Conservation (phyloP, 2,113 vertebrate species). For the Gulo gulo region DNA sequence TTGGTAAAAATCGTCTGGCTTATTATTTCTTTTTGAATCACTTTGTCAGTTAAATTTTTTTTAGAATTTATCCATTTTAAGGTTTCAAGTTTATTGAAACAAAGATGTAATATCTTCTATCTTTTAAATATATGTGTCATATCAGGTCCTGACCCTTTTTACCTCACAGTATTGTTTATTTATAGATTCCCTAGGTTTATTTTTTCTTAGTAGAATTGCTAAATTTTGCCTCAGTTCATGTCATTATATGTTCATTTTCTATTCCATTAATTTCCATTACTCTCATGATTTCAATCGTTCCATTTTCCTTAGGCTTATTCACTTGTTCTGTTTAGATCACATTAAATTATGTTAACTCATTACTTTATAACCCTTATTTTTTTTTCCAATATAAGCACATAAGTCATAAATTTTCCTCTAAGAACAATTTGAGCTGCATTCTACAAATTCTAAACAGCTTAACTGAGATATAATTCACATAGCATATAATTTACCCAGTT, state of each 20-base stretch:
- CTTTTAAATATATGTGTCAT: background rate
- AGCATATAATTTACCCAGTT: background rate
- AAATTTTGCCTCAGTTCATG: background rate
- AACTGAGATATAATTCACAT: background rate
- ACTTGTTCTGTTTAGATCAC: background rate
- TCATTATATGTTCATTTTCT: background rate
- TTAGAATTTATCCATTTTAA: constrained; percentile 20
- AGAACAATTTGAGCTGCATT: background rate
- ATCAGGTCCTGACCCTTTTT: background rate
- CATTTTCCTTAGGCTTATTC: background rate
- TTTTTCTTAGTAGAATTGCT: background rate
- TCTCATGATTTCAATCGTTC: background rate
- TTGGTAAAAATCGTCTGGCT: background rate
- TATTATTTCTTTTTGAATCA: background rate
- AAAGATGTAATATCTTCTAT: background rate
- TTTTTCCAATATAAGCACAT: background rate
- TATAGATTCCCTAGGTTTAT: background rate
- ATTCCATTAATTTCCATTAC: background rate
- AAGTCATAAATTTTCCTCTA: background rate
- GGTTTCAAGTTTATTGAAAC: background rate
- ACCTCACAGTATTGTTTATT: background rate
- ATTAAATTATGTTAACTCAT: constrained; percentile 6
- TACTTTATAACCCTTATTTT: background rate
- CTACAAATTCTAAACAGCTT: background rate
- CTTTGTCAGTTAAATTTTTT: background rate